These are phyloP conservation scores for Drosophila atripex DNA, from an alignment of 2,888 invertebrate genomes.

Conservation along the genomic window DNA sequence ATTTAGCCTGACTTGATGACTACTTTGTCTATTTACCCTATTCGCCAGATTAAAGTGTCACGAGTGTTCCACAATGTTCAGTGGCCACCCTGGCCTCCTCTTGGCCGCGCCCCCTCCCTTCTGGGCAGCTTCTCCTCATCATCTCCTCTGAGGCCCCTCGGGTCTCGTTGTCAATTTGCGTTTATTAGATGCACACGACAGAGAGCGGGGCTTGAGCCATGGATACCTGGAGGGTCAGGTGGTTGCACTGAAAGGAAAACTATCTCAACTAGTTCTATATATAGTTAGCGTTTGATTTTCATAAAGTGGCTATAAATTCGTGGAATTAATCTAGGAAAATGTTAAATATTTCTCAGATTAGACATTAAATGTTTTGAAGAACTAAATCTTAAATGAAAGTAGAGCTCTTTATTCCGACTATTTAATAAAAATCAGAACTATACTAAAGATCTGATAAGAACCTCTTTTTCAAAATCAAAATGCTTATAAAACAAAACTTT, in stretches of 20 bases:
- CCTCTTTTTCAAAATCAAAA: too few relatives aligned
- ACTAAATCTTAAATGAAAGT: too few relatives aligned
- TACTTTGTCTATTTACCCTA: constrained; percentile 69
- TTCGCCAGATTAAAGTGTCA: constrained; percentile 71
- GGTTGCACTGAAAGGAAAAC: not conserved
- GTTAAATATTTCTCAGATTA: too few relatives aligned
- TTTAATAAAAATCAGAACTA: too few relatives aligned
- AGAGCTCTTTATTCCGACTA: too few relatives aligned
- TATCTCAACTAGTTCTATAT: too few relatives aligned
- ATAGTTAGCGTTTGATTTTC: too few relatives aligned
- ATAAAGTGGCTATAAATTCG: too few relatives aligned
- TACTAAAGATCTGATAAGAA: too few relatives aligned
- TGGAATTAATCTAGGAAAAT: too few relatives aligned
- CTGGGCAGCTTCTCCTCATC: not conserved
- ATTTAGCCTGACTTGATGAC: constrained; percentile 56
- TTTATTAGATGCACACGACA: constrained; percentile 66
- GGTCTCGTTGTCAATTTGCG: constrained; percentile 61
- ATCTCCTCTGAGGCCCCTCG: constrained; percentile 7
- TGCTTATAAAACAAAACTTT: too few relatives aligned
- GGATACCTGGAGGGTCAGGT: constrained; percentile 37
- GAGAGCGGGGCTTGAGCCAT: constrained; percentile 20
- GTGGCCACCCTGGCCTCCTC: not conserved
- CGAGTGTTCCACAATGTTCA: constrained; percentile 50
- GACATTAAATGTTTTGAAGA: too few relatives aligned
- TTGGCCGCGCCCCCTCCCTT: not conserved